Conservation (phyloP, 2,113 vertebrate species). For the Turnix velox region DNA sequence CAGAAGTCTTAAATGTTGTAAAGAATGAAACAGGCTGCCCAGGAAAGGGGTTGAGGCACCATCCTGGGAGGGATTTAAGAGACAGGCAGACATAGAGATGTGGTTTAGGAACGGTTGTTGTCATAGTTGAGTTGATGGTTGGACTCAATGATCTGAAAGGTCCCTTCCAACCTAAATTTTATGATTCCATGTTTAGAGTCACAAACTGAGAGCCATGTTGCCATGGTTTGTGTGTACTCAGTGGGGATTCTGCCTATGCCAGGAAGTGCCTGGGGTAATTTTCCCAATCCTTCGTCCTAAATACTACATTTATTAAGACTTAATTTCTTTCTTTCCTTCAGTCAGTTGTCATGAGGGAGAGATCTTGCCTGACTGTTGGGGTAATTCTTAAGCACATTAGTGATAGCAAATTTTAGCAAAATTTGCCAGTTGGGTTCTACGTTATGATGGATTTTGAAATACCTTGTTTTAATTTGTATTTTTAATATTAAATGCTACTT, state of each 20-base stretch:
- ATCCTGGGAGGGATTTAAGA: no score
- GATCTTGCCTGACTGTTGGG: background rate
- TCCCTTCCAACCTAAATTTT: no score
- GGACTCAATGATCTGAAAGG: no score
- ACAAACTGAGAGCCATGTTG: background rate
- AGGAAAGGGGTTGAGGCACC: no score
- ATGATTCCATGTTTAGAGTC: background rate
- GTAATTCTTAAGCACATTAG: background rate
- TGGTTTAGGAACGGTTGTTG: no score
- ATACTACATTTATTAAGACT: background rate
- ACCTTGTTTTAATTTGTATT: background rate
- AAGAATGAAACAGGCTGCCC: no score
- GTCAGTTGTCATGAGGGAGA: background rate
- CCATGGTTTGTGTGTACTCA: background rate
- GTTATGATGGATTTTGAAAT: background rate
- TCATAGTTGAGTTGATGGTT: no score
- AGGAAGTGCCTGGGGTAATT: background rate
- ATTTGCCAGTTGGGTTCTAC: rapidly evolving
- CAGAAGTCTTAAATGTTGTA: background rate
- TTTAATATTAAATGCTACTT: background rate
- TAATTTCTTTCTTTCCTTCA: background rate
- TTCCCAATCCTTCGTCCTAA: background rate
- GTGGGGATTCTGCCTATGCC: background rate
- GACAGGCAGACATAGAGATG: no score
- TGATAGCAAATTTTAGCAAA: background rate